Evolutionary conservation across 1,140 invertebrate genomes (phyloP).

Genomic region (Drosophila tristis): DNA sequence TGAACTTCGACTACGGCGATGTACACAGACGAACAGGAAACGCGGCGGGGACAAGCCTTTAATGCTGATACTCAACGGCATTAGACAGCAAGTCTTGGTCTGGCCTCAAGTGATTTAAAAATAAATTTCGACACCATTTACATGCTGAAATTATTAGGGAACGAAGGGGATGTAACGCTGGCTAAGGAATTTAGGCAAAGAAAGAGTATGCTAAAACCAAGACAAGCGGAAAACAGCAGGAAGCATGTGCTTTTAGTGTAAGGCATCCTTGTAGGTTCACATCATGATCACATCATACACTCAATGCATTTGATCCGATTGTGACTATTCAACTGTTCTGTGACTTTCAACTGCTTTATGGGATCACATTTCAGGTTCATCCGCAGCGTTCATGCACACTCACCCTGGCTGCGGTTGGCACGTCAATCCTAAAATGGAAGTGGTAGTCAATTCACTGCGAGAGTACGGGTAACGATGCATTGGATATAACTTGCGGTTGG

Average conservation of each 20-base stretch:
- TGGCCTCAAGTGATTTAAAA: slow-evolving; percentile 47
- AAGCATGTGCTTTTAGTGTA: too few relatives aligned
- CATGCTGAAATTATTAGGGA: slow-evolving; percentile 33
- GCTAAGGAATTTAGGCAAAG: not conserved
- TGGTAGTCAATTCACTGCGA: not conserved
- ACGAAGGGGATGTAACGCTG: slow-evolving; percentile 12
- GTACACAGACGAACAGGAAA: slow-evolving; percentile 39
- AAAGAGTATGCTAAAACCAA: slow-evolving; percentile 3
- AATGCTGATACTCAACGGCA: slow-evolving; percentile 18
- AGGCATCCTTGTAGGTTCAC: too few relatives aligned
- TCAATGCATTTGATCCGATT: too few relatives aligned
- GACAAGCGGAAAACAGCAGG: slow-evolving; percentile 6
- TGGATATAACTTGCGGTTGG: slow-evolving; percentile 23
- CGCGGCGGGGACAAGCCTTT: slow-evolving; percentile 21
- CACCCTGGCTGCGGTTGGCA: slow-evolving; percentile 35
- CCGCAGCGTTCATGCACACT: slow-evolving; percentile 12
- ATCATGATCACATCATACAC: too few relatives aligned
- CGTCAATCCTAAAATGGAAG: not conserved
- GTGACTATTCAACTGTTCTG: too few relatives aligned
- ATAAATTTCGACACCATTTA: slow-evolving; percentile 38
- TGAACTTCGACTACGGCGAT: slow-evolving; percentile 37
- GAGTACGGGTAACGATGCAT: not conserved
- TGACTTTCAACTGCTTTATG: not conserved
- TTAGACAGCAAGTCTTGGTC: not conserved
- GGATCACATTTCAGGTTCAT: slow-evolving; percentile 57